These are phyloP conservation scores for Apamea monoglypha DNA, from an alignment of 2,888 invertebrate genomes.

Conservation along the genomic window DNA sequence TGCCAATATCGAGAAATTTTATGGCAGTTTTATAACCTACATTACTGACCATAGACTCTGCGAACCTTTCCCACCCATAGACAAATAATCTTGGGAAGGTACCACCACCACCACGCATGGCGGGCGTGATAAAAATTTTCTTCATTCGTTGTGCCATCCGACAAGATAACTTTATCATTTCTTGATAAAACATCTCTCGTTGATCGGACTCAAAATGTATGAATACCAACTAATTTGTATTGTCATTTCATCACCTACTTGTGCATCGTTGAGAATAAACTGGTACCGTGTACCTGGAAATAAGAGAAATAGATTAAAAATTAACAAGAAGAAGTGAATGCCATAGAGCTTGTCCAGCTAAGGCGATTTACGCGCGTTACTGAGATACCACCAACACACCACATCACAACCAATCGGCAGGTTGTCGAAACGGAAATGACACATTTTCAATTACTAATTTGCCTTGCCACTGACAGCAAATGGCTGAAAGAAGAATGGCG, in stretches of 20 bases:
- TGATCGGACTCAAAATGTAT: slow-evolving; percentile 20
- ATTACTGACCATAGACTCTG: slow-evolving; percentile 18
- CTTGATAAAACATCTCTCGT: slow-evolving; percentile 4
- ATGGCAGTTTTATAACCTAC: slow-evolving; percentile 14
- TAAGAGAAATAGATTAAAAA: neutral
- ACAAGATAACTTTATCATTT: slow-evolving; percentile 20
- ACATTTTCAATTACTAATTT: neutral
- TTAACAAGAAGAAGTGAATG: neutral
- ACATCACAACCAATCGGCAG: neutral
- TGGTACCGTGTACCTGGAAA: slow-evolving; percentile 54
- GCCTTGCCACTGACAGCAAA: neutral
- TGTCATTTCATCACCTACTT: slow-evolving; percentile 63
- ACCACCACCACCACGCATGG: neutral
- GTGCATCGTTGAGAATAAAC: slow-evolving; percentile 48
- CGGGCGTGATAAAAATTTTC: neutral
- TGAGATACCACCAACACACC: too few relatives aligned
- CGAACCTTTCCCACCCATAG: slow-evolving; percentile 21
- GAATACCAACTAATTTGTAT: slow-evolving; percentile 58
- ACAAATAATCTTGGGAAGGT: slow-evolving; percentile 25
- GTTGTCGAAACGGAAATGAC: neutral
- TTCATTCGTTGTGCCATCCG: slow-evolving; percentile 26
- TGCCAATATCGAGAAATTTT: slow-evolving; percentile 13
- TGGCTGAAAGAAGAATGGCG: neutral
- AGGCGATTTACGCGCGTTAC: too few relatives aligned
- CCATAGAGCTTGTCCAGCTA: too few relatives aligned